phyloP scores from a whole-genome alignment of 2,113 vertebrate species.

The Engystomops pustulosus region DNA sequence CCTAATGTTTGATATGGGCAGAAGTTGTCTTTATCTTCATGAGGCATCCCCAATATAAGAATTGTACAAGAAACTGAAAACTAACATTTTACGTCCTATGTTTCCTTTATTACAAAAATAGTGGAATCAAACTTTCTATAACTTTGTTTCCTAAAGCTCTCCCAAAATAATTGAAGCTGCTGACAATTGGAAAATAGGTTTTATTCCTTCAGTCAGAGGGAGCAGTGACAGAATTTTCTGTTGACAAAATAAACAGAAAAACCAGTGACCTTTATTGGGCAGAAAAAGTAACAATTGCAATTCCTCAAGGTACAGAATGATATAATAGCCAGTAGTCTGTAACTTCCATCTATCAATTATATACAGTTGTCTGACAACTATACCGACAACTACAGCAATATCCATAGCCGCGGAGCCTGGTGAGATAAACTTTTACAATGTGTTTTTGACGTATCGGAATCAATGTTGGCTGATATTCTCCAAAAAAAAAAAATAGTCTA shows the following conservation, averaged over 20 bases:
- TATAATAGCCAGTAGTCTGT: background rate
- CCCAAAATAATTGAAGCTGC: background rate
- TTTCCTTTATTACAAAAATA: background rate
- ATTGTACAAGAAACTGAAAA: background rate
- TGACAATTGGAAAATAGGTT: background rate
- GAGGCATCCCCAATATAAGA: too few relatives aligned
- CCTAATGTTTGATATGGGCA: too few relatives aligned
- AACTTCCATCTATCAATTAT: constrained; percentile 12
- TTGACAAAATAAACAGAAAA: constrained; percentile 35
- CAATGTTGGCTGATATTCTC: background rate
- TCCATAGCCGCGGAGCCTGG: background rate
- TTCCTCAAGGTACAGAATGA: constrained; percentile 13
- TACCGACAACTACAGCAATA: background rate
- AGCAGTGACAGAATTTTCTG: background rate
- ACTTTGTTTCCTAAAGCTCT: constrained; percentile 2
- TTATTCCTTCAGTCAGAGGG: background rate
- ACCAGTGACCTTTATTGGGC: constrained; percentile 17
- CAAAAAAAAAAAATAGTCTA: background rate
- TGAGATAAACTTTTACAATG: constrained; percentile 10
- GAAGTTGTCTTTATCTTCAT: too few relatives aligned
- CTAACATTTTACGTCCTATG: background rate
- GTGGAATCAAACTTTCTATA: background rate
- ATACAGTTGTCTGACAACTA: constrained; percentile 13
- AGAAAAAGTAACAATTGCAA: background rate
- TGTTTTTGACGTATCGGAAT: background rate